Base-by-base conservation (phyloP, 2,797 vertebrate species). In the Falco biarmicus region DNA sequence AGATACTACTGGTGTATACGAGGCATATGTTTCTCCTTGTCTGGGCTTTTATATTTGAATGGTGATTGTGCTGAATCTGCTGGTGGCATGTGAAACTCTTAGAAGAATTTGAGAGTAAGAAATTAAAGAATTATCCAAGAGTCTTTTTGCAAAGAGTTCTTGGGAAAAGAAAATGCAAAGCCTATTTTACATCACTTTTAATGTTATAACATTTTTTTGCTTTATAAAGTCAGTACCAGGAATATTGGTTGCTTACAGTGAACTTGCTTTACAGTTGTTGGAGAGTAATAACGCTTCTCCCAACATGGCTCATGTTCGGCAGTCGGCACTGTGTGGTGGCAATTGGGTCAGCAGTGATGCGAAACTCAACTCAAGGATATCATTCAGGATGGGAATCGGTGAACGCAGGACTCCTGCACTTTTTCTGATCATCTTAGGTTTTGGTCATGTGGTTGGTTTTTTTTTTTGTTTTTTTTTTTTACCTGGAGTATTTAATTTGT, bases 261-360 rank as follows among this genome's bases (percentile, higher is more conserved):
- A 66, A 28, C 32, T 78, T 37, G 51, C 28, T 61, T 19, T 88
- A 11, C 10, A 22, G 25, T 24, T 53, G 45, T 6, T 69, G 37
- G 47, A 53, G 56, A 53, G 51, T 25, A 28, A 3, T 13, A 28
- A n/a, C 0, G 13, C 45, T 51, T 20, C 53, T 84, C 24, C 18
- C 65, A 59, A 66, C 50, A 8, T 5, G 53, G 69, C n/a, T 89
- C 2, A 0, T 10, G 39, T 47, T 54, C 71, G 74, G 54, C 18
- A 43, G 71, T 41, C 24, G 12, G 29, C 14, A 51, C 53, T 37
- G 37, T 5, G 39, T 41, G 51, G 61, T 60, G 39, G 31, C 59
- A 28, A 26, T 26, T 45, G 0, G 1, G 25, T 47, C 24, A 45
- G 34, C 64, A 34, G 1, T 7, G 13, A 11, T 28, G 39, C 10